These are phyloP conservation scores for Scarus forsteni DNA, from an alignment of 2,797 vertebrate genomes.

Conservation along the genomic window DNA sequence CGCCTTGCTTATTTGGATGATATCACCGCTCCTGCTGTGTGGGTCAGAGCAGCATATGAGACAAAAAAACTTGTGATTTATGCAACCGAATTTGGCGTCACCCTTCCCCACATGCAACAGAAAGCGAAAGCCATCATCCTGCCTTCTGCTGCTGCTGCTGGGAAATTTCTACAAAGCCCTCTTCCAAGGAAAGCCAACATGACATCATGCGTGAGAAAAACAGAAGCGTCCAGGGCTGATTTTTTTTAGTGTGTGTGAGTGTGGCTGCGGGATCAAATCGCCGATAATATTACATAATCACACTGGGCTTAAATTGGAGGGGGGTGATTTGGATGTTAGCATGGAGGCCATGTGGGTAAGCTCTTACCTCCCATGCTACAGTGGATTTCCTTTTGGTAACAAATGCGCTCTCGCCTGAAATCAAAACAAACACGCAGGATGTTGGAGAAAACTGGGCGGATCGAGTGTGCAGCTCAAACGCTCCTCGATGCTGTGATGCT, in stretches of 20 bases:
- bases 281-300: slow-evolving; percentile 75
- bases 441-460: slow-evolving; percentile 18
- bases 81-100: not conserved
- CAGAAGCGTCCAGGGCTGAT: slow-evolving; percentile 23
- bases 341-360: slow-evolving; percentile 44
- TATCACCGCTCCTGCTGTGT: too few species aligned
- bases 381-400: slow-evolving; percentile 20
- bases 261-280: slow-evolving; percentile 55
- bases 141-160: slow-evolving; percentile 33
- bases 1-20: too few species aligned
- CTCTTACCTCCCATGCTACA: slow-evolving; percentile 23
- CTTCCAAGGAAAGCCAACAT: slow-evolving; percentile 50
- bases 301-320: slow-evolving; percentile 51
- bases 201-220: slow-evolving; percentile 71
- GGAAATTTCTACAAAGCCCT: slow-evolving; percentile 46
- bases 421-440: not conserved
- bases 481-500: slow-evolving; percentile 28
- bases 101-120: slow-evolving; percentile 15
- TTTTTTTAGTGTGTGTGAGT: not conserved
- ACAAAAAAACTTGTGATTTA: not conserved
- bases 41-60: fast-evolving
- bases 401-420: slow-evolving; percentile 2
- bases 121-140: slow-evolving; percentile 4
- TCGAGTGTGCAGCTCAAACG: slow-evolving; percentile 15
- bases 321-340: slow-evolving; percentile 49